Percentiles rank a stretch among this genome's conserved stretches.
Evolutionary conservation across 2,113 vertebrate species (phyloP).

Genomic region (Chaetodon trifascialis): DNA sequence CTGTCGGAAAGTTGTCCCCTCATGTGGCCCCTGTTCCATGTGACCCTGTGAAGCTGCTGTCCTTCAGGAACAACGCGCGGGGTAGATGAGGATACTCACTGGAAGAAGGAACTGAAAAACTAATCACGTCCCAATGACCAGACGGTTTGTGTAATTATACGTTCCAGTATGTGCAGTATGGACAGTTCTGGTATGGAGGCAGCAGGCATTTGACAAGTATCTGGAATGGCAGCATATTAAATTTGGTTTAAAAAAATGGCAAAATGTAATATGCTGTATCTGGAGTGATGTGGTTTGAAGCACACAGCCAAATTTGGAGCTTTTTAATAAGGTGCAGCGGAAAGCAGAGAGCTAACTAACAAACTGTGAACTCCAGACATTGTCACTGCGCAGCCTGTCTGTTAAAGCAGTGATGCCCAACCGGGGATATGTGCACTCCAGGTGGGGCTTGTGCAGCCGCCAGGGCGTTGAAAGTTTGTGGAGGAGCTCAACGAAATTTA

Average conservation of each 20-base stretch:
- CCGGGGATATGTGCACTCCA: background rate
- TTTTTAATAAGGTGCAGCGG: background rate
- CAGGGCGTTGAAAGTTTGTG: no score
- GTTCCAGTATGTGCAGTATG: background rate
- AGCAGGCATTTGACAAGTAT: constrained; percentile 10
- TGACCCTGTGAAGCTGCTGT: constrained; percentile 13
- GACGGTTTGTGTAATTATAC: constrained; percentile 12
- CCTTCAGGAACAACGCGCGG: background rate
- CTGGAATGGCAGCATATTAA: constrained; percentile 8
- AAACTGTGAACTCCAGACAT: background rate
- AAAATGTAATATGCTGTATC: background rate
- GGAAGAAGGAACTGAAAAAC: constrained; percentile 8
- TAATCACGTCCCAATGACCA: constrained; percentile 7
- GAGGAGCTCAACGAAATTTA: no score
- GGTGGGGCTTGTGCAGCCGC: no score
- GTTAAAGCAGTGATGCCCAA: background rate
- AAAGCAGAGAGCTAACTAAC: background rate
- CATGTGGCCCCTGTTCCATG: constrained; percentile 3
- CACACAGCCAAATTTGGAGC: background rate
- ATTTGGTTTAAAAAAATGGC: background rate
- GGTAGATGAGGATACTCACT: background rate
- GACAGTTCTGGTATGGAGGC: background rate
- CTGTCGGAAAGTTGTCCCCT: constrained; percentile 47
- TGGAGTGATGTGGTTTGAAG: background rate
- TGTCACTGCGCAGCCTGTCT: background rate